phyloP scores from a whole-genome alignment of 2,113 vertebrate genomes.

The Myxocyprinus asiaticus region DNA sequence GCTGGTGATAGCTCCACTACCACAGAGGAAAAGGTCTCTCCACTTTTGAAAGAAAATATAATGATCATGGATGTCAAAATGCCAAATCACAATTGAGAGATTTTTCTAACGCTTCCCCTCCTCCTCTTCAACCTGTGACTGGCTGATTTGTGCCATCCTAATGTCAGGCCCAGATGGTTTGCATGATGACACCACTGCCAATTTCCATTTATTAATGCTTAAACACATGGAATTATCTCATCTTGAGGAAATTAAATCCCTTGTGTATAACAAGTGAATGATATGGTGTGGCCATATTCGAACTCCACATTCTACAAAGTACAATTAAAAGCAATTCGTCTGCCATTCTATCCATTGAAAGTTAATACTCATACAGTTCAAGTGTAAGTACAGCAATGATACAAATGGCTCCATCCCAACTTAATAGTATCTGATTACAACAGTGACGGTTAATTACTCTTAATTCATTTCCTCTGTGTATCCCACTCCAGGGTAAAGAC shows the following conservation, averaged over 20 bases:
- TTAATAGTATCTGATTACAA: slow-evolving; percentile 50
- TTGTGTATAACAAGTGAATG: background rate
- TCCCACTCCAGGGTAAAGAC: slow-evolving; percentile 38
- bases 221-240: slow-evolving; percentile 13
- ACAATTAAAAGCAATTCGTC: background rate
- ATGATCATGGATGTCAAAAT: slow-evolving; percentile 43
- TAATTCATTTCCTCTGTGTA: slow-evolving; percentile 52
- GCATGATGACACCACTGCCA: slow-evolving; percentile 31
- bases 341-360: background rate
- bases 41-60: slow-evolving; percentile 21
- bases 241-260: slow-evolving; percentile 33
- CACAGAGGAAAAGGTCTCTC: slow-evolving; percentile 9
- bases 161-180: slow-evolving; percentile 40
- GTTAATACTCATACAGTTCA: background rate
- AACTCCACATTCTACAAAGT: background rate
- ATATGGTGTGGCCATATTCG: slow-evolving; percentile 7
- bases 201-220: slow-evolving; percentile 41
- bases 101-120: slow-evolving; percentile 7
- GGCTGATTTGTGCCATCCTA: background rate
- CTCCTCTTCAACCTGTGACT: background rate
- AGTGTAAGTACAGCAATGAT: background rate
- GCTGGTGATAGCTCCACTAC: background rate
- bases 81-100: slow-evolving; percentile 16
- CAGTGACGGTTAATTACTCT: slow-evolving; percentile 53
- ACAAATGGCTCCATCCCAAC: slow-evolving; percentile 32